Evolutionary conservation across 2,113 vertebrate genomes (phyloP).

Genomic region (Pitta sordida): DNA sequence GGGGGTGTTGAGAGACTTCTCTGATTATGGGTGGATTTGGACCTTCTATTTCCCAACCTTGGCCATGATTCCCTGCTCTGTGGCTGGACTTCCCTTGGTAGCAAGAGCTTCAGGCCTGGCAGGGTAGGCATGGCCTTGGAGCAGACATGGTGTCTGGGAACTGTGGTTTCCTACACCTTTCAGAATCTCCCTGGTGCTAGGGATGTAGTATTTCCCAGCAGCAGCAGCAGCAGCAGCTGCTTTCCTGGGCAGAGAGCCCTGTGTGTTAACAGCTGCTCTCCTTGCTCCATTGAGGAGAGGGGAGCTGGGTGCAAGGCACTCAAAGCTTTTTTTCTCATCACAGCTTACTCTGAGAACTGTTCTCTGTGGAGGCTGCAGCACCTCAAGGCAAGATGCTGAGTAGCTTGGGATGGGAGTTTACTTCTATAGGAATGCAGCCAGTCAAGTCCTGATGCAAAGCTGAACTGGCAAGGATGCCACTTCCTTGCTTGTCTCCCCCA

Average conservation of each 20-base stretch:
- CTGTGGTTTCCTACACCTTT: background rate
- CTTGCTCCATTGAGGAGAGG: background rate
- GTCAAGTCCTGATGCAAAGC: slow-evolving; percentile 55
- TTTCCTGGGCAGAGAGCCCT: background rate
- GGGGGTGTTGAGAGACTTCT: background rate
- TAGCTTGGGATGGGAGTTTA: slow-evolving; percentile 39
- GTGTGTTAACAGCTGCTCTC: background rate
- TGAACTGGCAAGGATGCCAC: background rate
- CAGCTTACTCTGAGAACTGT: slow-evolving; percentile 1
- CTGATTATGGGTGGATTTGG: rapidly evolving
- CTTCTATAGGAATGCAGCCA: slow-evolving; percentile 16
- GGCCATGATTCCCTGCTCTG: background rate
- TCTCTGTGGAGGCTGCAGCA: background rate
- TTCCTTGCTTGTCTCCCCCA: background rate
- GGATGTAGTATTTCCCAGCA: background rate
- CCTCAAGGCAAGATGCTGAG: slow-evolving; percentile 41
- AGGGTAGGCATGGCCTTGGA: background rate
- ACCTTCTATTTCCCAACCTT: background rate
- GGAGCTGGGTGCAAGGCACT: background rate
- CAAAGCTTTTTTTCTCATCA: background rate
- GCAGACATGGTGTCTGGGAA: background rate
- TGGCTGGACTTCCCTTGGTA: background rate
- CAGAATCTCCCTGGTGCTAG: background rate
- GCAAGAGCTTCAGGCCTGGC: rapidly evolving
- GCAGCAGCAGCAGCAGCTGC: background rate